Evolutionary conservation across 2,888 invertebrate species (phyloP).

Genomic region (Mycalesis mineus): DNA sequence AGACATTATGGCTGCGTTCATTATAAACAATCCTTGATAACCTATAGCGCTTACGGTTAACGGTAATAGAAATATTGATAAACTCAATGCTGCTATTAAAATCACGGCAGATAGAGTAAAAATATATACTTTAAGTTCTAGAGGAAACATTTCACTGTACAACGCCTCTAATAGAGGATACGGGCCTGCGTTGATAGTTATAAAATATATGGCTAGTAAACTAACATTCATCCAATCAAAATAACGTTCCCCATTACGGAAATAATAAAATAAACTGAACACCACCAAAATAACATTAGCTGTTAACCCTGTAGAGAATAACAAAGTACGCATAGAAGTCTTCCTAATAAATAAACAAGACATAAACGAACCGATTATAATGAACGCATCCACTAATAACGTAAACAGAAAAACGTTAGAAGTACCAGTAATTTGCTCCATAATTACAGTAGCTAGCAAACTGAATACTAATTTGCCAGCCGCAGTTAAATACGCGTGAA

Average conservation of each 20-base stretch:
- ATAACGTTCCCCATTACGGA: constrained; percentile 6
- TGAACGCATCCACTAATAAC: constrained; percentile 24
- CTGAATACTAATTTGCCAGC: constrained; percentile 25
- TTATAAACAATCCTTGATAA: constrained; percentile 3
- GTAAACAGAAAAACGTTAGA: constrained; percentile 25
- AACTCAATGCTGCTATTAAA: background rate
- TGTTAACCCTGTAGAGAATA: constrained; percentile 23
- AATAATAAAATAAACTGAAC: constrained; percentile 24
- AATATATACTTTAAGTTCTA: constrained; percentile 14
- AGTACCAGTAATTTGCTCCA: constrained; percentile 27
- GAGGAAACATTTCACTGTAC: constrained; percentile 15
- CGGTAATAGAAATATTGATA: constrained; percentile 10
- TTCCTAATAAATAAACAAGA: constrained; percentile 22
- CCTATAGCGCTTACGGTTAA: constrained; percentile 30
- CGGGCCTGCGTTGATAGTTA: constrained; percentile 11
- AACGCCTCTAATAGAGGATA: constrained; percentile 15
- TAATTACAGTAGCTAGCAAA: constrained; percentile 23
- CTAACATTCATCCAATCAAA: constrained; percentile 27
- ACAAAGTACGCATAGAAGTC: constrained; percentile 22
- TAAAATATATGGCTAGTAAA: constrained; percentile 16
- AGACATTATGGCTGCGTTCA: constrained; percentile 1
- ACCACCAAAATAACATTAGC: constrained; percentile 20
- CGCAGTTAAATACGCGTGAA: constrained; percentile 22
- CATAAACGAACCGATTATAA: constrained; percentile 19
- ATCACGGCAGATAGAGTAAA: constrained; percentile 3